phyloP scores from a whole-genome alignment of 2,113 vertebrate species.

The Myrmophylax atrothorax region DNA sequence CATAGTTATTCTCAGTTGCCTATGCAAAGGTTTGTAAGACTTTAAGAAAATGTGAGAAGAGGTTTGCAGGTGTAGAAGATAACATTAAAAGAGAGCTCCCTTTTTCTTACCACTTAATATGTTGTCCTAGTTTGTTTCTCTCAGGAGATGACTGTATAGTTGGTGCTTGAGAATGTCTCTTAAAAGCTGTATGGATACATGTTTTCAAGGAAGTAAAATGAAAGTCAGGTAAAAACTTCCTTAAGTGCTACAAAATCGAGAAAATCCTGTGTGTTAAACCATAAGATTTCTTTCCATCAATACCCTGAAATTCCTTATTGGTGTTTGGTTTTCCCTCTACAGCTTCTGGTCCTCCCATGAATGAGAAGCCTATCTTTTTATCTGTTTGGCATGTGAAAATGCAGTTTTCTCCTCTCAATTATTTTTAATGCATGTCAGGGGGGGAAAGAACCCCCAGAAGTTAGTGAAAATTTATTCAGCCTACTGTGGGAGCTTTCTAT shows the following conservation, averaged over 20 bases:
- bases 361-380: neutral
- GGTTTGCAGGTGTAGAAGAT: neutral
- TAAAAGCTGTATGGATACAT: neutral
- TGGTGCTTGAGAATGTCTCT: neutral
- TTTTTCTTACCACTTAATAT: neutral
- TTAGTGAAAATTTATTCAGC: conserved; percentile 15
- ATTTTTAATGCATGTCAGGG: neutral
- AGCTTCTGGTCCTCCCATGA: neutral
- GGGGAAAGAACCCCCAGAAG: neutral
- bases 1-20: neutral
- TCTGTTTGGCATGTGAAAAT: neutral
- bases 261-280: neutral
- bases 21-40: neutral
- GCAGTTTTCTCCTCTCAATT: conserved; percentile 1
- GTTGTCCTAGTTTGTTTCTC: neutral
- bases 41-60: neutral
- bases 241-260: neutral
- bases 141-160: neutral
- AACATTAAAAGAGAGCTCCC: neutral
- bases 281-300: neutral
- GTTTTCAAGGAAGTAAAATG: neutral
- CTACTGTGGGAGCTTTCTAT: conserved; percentile 8
- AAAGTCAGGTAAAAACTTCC: neutral
- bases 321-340: neutral
- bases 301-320: neutral